Evolutionary conservation across 2,113 vertebrate genomes (phyloP), one percentile per base, ranked within the genome.

Genomic region (Spermophilus dauricus): DNA sequence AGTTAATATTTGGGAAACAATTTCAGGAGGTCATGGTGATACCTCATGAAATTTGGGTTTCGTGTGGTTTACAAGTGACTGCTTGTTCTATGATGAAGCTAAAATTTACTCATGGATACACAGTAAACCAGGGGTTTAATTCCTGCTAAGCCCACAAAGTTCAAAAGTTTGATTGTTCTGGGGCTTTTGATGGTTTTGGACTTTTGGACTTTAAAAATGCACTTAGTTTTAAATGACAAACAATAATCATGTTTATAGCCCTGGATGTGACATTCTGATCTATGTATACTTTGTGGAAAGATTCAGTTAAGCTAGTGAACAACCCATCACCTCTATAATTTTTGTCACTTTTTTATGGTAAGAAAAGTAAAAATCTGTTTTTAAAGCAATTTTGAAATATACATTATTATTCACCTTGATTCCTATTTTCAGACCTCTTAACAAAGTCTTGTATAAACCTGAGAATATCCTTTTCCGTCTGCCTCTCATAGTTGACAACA

Each of bases 1-100:
- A 93, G 39, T 28, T 30, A 13, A 22, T 7, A 89, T 39, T 84
- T 94, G 84, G 87, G 83, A 96, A 86, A 97, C 61, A 95, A 86
- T 18, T 76, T 53, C 18, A 32, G 18, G 80, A 83, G 22, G 17
- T 42, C 56, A 34, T 45, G 13, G 26, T 16, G 58, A 86, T 22
- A 58, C 4, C 48, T 90, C 22, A 20, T 39, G 37, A 73, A 24
- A 89, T 76, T 20, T 82, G 63, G 65, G 22, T 48, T 89, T 39
- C 14, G 2, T 42, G 65, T 80, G 11, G 34, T 82, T 98, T 83
- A 37, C 2, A 70, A 95, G 12, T 30, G 34, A 75, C 12, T n/a
- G 5, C 32, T 77, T 81, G 72, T 61, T 20, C 32, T 5, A 65
- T 5, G 1, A 65, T 45, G 9, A 32, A 51, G 61, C 70, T 67